Conservation (phyloP, 2,888 invertebrate species). For the Mythimna loreyi region DNA sequence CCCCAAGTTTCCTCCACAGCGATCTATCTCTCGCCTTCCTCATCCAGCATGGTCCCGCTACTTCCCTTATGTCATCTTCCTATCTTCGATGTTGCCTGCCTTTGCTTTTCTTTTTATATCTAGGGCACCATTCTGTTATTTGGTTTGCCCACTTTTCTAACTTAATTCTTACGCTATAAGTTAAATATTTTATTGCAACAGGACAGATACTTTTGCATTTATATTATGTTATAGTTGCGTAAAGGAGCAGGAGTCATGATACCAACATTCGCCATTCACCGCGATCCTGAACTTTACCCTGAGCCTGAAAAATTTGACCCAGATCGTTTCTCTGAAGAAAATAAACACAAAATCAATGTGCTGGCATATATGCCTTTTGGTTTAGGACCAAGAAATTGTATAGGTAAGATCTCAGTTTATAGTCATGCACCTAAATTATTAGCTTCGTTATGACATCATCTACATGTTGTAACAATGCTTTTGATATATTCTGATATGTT, state of each 20-base stretch:
- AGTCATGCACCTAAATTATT: background rate
- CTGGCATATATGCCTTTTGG: slow-evolving; percentile 90
- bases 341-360: slow-evolving; percentile 82
- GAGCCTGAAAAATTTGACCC: slow-evolving; percentile 91
- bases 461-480: too few species aligned
- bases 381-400: slow-evolving; percentile 91
- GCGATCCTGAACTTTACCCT: slow-evolving; percentile 87
- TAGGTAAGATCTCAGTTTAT: slow-evolving; percentile 80
- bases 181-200: background rate
- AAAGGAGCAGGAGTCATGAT: slow-evolving; percentile 77
- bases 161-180: background rate
- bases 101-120: too few species aligned
- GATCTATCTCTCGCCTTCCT: too few species aligned
- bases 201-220: background rate
- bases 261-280: slow-evolving; percentile 85
- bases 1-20: too few species aligned
- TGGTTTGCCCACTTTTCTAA: too few species aligned
- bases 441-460: too few species aligned
- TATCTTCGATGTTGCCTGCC: too few species aligned
- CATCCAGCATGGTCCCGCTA: too few species aligned
- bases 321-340: slow-evolving; percentile 90
- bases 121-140: too few species aligned
- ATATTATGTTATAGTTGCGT: slow-evolving; percentile 66
- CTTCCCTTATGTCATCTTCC: too few species aligned
- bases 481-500: too few species aligned